Evolutionary conservation across 2,113 vertebrate species (phyloP).

Genomic region (Mirza zaza): DNA sequence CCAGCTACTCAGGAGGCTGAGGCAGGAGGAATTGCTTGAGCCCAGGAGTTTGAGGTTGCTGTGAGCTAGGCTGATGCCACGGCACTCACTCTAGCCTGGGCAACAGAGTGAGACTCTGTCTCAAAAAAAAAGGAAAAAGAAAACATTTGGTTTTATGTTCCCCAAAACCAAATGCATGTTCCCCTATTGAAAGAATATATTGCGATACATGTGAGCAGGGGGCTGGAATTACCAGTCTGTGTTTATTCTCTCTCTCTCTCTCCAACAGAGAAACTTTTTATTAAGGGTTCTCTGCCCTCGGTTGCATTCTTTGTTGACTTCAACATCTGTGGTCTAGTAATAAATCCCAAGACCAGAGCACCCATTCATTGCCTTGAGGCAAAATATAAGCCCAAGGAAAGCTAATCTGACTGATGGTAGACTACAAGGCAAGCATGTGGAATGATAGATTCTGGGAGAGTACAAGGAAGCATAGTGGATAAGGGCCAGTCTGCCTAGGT

Average conservation of each 20-base stretch:
- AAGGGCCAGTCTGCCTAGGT: not conserved
- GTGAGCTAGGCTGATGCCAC: too few species aligned
- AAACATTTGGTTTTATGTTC: not conserved
- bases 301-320: not conserved
- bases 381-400: not conserved
- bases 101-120: too few species aligned
- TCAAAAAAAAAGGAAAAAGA: not conserved
- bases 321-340: not conserved
- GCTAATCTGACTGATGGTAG: not conserved
- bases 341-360: not conserved
- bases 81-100: too few species aligned
- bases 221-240: not conserved
- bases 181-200: not conserved
- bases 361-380: not conserved
- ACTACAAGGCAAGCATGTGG: accelerated
- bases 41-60: too few species aligned
- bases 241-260: not conserved
- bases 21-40: too few species aligned
- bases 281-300: not conserved
- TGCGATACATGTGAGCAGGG: not conserved
- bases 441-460: too few species aligned
- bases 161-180: not conserved
- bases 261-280: not conserved
- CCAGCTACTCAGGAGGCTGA: too few species aligned
- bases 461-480: not conserved